Base-by-base conservation (phyloP, 92 coral and sea anemone species). In the Epizoanthus stellaris region DNA sequence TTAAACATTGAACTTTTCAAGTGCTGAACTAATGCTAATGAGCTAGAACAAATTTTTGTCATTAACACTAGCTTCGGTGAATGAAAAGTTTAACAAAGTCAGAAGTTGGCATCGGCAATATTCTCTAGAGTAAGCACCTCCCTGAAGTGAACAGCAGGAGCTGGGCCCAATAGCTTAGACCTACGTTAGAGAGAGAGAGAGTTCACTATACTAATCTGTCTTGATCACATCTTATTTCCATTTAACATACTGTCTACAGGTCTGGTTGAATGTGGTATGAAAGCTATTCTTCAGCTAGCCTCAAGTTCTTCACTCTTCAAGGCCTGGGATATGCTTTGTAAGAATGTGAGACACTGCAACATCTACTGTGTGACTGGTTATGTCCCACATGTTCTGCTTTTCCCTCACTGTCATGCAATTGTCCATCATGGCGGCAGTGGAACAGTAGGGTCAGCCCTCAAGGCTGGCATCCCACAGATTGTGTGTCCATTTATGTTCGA, bases 361-460 rank as follows among this genome's bases (percentile, higher is more conserved):
- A 94, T 94, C 89, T 89, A 94, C 83, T 94, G 98, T 67, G 67
- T 92, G 40, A 92, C 90, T 47, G 92, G 93, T 39, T 89, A 90
- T 57, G 85, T 88, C 21, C 87, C 98, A 6, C 98, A 94, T 56
- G 57, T 89, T 81, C 68, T 85, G 73, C 93, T 94, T 90, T 94
- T 94, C 82, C 95, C 98, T 5, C 80, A 77, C 12, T 94, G 98
- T 87, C 91, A 81, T 20, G 84, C 91, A n/a, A 77, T 92, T 67
- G 92, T 94, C 17, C 98, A 94, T 47, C 98, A 94, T 69, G 98
- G 98, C 1, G 98, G 98, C 30, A 94, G 98, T 70, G 98, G 98
- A 20, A 94, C 98, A 6, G 98, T 94, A 3, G 98, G 93, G n/a
- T 81, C 91, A 45, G 93, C 95, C 56, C 85, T 94, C 85, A 94